A percentile compares a stretch with the other conserved stretches of the same genome.
Evolutionary conservation across 2,888 invertebrate genomes (phyloP).

Genomic region (Erebia aethiops): DNA sequence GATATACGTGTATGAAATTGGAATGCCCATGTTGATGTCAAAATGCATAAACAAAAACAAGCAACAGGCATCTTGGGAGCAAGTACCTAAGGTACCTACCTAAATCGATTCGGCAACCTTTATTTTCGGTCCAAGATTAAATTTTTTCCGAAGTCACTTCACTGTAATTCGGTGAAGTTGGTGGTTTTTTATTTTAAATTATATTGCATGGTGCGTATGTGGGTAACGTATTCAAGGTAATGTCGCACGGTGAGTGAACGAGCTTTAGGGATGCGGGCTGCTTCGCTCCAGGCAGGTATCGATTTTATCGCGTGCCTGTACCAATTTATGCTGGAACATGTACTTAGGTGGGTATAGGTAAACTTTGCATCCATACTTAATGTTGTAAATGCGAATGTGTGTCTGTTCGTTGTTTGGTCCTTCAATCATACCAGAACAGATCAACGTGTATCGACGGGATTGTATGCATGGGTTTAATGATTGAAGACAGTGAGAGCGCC

Average conservation of each 20-base stretch:
- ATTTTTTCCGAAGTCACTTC: conserved; percentile 44
- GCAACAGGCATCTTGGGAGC: conserved; percentile 25
- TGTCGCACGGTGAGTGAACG: conserved; percentile 71
- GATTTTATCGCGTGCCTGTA: conserved; percentile 31
- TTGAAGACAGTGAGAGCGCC: too few relatives aligned
- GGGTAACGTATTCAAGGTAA: conserved; percentile 56
- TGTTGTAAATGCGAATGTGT: too few relatives aligned
- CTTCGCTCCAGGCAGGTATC: conserved; percentile 31
- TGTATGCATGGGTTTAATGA: too few relatives aligned
- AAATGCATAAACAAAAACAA: conserved; percentile 29
- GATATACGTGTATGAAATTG: neutral
- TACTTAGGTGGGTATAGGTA: too few relatives aligned
- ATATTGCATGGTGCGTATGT: conserved; percentile 49
- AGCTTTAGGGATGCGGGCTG: conserved; percentile 46
- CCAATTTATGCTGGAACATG: neutral
- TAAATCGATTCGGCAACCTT: conserved; percentile 40
- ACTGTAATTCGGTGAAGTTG: conserved; percentile 48
- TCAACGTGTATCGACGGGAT: too few relatives aligned
- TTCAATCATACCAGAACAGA: too few relatives aligned
- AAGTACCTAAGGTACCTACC: conserved; percentile 8
- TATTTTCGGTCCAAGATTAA: conserved; percentile 42
- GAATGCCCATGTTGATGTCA: conserved; percentile 16
- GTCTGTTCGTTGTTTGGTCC: too few relatives aligned
- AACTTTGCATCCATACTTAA: too few relatives aligned
- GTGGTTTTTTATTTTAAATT: conserved; percentile 49